phyloP scores from a whole-genome alignment of 2,797 vertebrate species.

The Chromobotia macracanthus region DNA sequence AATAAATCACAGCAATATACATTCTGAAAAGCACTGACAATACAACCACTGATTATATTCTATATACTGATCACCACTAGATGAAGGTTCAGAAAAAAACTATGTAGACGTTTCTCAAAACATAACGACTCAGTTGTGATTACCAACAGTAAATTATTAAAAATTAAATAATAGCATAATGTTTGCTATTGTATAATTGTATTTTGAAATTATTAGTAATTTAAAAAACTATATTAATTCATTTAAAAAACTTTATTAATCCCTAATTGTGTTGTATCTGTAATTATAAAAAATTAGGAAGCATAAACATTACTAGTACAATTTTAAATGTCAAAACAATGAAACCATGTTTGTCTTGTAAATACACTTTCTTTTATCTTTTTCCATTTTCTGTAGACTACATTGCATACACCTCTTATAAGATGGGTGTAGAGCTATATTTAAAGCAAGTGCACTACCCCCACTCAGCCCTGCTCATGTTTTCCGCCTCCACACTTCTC shows the following conservation, averaged over 20 bases:
- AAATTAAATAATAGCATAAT: no score
- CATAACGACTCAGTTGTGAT: background rate
- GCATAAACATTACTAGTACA: background rate
- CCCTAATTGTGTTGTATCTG: background rate
- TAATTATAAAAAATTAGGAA: background rate
- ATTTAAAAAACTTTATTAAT: no score
- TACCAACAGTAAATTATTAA: no score
- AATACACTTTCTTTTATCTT: background rate
- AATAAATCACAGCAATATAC: background rate
- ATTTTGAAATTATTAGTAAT: background rate
- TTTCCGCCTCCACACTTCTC: conserved; percentile 52
- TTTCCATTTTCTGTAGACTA: conserved; percentile 24
- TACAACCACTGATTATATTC: background rate
- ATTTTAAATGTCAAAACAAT: background rate
- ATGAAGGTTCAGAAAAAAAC: background rate
- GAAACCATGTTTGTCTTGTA: background rate
- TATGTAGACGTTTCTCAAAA: background rate
- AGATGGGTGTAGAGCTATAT: conserved; percentile 21
- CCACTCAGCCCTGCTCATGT: conserved; percentile 54
- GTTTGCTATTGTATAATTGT: conserved; percentile 36
- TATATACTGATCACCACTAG: background rate
- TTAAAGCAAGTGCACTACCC: conserved; percentile 27
- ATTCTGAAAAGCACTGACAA: background rate
- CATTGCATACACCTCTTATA: background rate
- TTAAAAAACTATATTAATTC: no score